Conservation (phyloP, 2,888 invertebrate genomes). For the Lasioglossum lativentre region DNA sequence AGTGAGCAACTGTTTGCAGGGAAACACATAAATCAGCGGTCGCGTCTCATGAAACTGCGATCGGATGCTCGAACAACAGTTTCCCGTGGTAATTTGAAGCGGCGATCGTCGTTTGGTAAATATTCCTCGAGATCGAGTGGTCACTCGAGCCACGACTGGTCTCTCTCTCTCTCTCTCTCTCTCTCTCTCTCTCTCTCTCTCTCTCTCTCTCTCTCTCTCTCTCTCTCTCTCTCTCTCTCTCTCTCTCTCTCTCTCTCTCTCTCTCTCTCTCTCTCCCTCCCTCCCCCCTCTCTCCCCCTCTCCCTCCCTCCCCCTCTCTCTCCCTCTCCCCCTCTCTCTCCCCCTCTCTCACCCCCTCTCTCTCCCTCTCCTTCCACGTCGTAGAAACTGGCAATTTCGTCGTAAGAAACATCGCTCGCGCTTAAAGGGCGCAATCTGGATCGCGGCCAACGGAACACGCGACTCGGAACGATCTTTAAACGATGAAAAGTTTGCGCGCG, state of each 20-base stretch:
- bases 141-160: slow-evolving; percentile 14
- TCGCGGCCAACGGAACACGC: slow-evolving; percentile 39
- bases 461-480: slow-evolving; percentile 42
- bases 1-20: not conserved
- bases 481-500: slow-evolving; percentile 51
- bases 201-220: too few relatives aligned
- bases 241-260: not conserved
- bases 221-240: not conserved
- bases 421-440: slow-evolving; percentile 51
- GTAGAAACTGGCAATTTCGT: slow-evolving; percentile 24
- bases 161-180: not conserved
- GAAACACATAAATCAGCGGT: slow-evolving; percentile 8
- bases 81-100: not conserved
- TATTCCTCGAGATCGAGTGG: slow-evolving; percentile 25
- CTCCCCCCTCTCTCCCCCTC: too few relatives aligned
- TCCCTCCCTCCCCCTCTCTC: not conserved
- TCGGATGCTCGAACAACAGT: not conserved
- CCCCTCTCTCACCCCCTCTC: not conserved
- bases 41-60: not conserved
- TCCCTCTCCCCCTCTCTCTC: not conserved
- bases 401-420: slow-evolving; percentile 39
- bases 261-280: not conserved
- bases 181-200: not conserved
- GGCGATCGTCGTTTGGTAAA: not conserved
- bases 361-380: not conserved